These are phyloP conservation scores for Dasypus novemcinctus DNA, from an alignment of 2,113 vertebrate genomes.

Conservation along the genomic window DNA sequence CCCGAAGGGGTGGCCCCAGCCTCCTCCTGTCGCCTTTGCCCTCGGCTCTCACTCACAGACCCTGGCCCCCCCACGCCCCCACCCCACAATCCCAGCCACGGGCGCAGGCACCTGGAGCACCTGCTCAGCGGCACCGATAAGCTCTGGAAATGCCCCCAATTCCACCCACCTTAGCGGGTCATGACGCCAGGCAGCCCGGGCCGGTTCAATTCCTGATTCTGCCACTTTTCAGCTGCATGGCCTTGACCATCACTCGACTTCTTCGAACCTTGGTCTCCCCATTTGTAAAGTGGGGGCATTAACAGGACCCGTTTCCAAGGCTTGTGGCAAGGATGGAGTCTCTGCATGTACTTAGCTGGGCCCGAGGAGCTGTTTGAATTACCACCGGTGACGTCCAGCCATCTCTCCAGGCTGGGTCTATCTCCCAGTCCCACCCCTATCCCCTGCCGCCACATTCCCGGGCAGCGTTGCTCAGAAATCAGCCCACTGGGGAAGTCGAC, in stretches of 20 bases:
- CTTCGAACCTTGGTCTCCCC: background rate
- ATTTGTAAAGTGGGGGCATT: background rate
- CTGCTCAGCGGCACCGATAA: background rate
- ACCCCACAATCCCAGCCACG: background rate
- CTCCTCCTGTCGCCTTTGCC: background rate
- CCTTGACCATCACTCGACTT: background rate
- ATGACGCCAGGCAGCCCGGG: background rate
- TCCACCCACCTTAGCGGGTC: accelerated
- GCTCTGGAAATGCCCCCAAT: background rate
- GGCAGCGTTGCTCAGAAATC: background rate
- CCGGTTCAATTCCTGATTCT: background rate
- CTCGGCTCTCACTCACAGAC: background rate
- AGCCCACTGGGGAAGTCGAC: slow-evolving; percentile 26
- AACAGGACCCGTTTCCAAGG: background rate
- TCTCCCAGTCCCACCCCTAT: background rate
- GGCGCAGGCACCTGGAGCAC: background rate
- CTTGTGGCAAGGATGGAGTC: background rate
- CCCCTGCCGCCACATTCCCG: background rate
- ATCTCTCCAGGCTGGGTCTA: background rate
- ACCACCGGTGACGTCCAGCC: background rate
- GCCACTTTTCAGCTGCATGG: no score
- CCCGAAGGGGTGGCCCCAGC: background rate
- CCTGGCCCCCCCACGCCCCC: background rate
- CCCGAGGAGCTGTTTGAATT: background rate
- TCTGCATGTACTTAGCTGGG: accelerated